Percentiles rank a stretch among this genome's conserved stretches.
Evolutionary conservation across 2,797 vertebrate genomes (phyloP).

Genomic region (Champsocephalus gunnari): DNA sequence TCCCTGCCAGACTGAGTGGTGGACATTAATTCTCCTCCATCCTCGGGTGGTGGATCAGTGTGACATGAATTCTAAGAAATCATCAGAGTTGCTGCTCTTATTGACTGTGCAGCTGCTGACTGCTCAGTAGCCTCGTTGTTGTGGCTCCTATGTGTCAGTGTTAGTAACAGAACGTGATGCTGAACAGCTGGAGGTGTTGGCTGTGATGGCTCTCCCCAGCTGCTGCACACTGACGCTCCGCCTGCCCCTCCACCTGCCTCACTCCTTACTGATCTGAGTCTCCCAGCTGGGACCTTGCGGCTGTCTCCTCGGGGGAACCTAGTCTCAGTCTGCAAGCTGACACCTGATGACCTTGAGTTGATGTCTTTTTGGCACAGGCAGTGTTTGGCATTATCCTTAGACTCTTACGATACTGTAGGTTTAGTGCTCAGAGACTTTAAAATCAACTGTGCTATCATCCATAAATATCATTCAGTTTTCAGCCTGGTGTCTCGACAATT

Average conservation of each 20-base stretch:
- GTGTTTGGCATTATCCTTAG: conserved; percentile 14
- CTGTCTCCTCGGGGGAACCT: conserved; percentile 23
- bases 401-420: not conserved
- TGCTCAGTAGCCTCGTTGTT: conserved; percentile 24
- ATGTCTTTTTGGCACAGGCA: conserved; percentile 21
- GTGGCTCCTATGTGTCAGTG: conserved; percentile 15
- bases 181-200: conserved; percentile 71
- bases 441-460: not conserved
- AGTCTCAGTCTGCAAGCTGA: conserved; percentile 17
- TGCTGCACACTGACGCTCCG: conserved; percentile 51
- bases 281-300: conserved; percentile 50
- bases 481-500: no score
- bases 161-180: conserved; percentile 42
- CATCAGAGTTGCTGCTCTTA: conserved; percentile 7
- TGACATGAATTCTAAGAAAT: conserved; percentile 38
- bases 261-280: conserved; percentile 9
- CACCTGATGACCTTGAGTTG: conserved; percentile 37
- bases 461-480: not conserved
- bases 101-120: conserved; percentile 29
- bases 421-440: not conserved
- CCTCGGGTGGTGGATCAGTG: conserved; percentile 43
- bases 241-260: conserved; percentile 32
- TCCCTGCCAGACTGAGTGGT: conserved; percentile 23
- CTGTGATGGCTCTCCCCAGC: conserved; percentile 56
- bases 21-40: conserved; percentile 27